Evolutionary conservation across 2,797 vertebrate species (phyloP).

Genomic region (Myripristis murdjan): DNA sequence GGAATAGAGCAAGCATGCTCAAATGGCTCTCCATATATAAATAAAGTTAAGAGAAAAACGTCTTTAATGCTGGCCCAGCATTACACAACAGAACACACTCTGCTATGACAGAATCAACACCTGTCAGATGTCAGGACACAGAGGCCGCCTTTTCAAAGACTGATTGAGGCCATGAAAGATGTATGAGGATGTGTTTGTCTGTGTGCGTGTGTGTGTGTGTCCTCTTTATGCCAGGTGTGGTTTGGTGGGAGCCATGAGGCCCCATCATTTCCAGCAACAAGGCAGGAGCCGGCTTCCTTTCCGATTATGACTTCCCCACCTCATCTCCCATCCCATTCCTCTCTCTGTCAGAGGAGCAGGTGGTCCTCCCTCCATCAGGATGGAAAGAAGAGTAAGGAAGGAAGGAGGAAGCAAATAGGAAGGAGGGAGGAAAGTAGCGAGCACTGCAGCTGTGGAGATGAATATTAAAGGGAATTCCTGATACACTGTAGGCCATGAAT

Average conservation of each 20-base stretch:
- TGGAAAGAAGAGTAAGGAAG: slow-evolving; percentile 43
- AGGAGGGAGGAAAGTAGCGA: slow-evolving; percentile 54
- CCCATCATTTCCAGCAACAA: slow-evolving; percentile 51
- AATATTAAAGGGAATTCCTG: slow-evolving; percentile 72
- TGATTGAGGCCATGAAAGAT: slow-evolving; percentile 61
- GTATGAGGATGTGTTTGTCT: slow-evolving; percentile 50
- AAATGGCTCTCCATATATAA: too few species aligned
- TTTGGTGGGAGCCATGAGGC: slow-evolving; percentile 53
- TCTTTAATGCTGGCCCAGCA: too few species aligned
- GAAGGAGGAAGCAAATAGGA: slow-evolving; percentile 48
- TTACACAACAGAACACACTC: too few species aligned
- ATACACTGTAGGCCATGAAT: slow-evolving; percentile 59
- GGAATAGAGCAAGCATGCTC: too few species aligned
- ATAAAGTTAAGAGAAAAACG: too few species aligned
- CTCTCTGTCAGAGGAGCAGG: slow-evolving; percentile 60
- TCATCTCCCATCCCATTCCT: slow-evolving; percentile 9
- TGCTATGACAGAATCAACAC: slow-evolving; percentile 14
- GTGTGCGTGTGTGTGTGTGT: slow-evolving; percentile 49
- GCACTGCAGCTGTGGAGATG: slow-evolving; percentile 69
- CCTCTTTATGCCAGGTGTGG: slow-evolving; percentile 55
- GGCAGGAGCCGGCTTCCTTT: slow-evolving; percentile 63
- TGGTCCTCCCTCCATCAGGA: slow-evolving; percentile 69
- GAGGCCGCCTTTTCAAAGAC: slow-evolving; percentile 54
- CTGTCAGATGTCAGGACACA: slow-evolving; percentile 49
- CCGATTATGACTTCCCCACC: slow-evolving; percentile 67